phyloP scores from a whole-genome alignment of 2,113 vertebrate genomes.

The Apistogramma diplotaenia region DNA sequence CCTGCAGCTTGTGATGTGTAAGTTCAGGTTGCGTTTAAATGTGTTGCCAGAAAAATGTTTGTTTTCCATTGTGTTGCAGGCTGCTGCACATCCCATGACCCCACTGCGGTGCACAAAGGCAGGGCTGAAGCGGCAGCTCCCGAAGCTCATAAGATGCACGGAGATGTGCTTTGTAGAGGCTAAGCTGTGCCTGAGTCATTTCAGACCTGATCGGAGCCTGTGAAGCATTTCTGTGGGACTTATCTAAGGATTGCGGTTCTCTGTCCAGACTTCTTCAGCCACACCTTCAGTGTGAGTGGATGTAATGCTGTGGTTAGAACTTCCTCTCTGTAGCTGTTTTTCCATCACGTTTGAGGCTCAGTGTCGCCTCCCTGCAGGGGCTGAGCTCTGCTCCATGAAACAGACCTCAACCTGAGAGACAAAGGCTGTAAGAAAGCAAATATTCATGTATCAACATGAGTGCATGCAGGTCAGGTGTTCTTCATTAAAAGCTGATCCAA shows the following conservation, averaged over 20 bases:
- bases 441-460: neutral
- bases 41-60: neutral
- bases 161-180: neutral
- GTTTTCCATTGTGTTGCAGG: neutral
- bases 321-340: neutral
- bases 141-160: neutral
- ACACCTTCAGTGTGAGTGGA: neutral
- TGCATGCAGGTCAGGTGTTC: accelerated
- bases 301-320: neutral
- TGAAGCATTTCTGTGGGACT: neutral
- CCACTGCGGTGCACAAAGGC: neutral
- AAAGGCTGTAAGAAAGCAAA: neutral
- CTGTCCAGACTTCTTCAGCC: neutral
- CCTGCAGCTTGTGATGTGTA: neutral
- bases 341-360: no score
- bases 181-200: neutral
- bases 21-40: neutral
- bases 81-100: neutral
- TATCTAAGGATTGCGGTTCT: neutral
- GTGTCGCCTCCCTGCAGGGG: no score
- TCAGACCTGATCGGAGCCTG: neutral
- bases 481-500: neutral
- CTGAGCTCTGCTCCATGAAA: neutral
- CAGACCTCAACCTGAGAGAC: neutral
- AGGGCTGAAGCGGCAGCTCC: neutral